These are phyloP conservation scores for Epirrhoe tristata DNA, from an alignment of 2,888 invertebrate genomes.

Conservation along the genomic window DNA sequence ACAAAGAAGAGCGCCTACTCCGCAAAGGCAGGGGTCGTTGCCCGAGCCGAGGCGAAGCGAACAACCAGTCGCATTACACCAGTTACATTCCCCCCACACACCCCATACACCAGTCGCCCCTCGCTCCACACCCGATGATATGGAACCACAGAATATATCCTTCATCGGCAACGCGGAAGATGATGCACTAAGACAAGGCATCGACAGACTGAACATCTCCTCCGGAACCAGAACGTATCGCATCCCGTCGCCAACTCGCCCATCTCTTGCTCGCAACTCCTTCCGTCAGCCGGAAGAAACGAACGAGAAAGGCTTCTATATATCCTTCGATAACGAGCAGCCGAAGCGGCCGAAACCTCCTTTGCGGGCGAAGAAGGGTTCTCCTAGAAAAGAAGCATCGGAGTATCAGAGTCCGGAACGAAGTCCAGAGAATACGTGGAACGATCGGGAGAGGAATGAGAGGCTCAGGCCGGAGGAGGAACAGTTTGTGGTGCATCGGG, in stretches of 20 bases:
- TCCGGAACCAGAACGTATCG: conserved; percentile 95
- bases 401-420: conserved; percentile 64
- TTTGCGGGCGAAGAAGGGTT: conserved; percentile 89
- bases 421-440: conserved; percentile 66
- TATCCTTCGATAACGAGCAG: conserved; percentile 95
- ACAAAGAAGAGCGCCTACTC: conserved; percentile 69
- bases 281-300: conserved; percentile 86
- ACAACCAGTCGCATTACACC: conserved; percentile 78
- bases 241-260: conserved; percentile 94
- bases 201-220: conserved; percentile 92
- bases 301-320: conserved; percentile 95
- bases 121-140: conserved; percentile 91
- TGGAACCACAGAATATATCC: conserved; percentile 97
- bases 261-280: conserved; percentile 88
- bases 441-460: conserved; percentile 44
- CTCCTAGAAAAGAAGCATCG: conserved; percentile 90
- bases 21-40: conserved; percentile 85
- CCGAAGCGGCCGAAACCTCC: conserved; percentile 96
- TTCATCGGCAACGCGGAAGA: conserved; percentile 91
- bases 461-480: conserved; percentile 51
- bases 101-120: conserved; percentile 83
- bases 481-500: conserved; percentile 59
- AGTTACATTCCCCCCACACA: conserved; percentile 83
- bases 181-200: conserved; percentile 86
- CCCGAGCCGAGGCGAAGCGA: conserved; percentile 56